These are phyloP conservation scores for Listronotus oregonensis DNA, from an alignment of 1,140 invertebrate species.

Conservation along the genomic window DNA sequence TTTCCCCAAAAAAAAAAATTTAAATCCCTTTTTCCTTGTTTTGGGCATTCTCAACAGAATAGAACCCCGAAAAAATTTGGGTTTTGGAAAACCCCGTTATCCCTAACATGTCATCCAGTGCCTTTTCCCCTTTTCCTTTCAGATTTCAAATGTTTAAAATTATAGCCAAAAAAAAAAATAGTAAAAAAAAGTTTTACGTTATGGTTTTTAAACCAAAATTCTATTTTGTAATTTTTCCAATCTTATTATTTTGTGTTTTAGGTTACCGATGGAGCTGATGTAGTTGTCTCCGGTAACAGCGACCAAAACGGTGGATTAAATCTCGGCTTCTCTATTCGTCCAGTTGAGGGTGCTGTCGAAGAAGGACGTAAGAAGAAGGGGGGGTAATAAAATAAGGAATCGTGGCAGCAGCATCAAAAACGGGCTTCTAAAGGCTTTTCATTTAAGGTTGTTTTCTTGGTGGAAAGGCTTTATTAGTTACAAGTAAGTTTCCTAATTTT, in stretches of 20 bases:
- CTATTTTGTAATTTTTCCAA: no score
- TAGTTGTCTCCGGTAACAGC: conserved; percentile 71
- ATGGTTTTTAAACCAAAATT: no score
- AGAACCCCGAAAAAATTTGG: no score
- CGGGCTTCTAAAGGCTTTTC: conserved; percentile 77
- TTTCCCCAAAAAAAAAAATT: no score
- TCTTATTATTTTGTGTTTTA: conserved; percentile 31
- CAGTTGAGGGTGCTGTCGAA: conserved; percentile 55
- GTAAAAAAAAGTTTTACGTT: no score
- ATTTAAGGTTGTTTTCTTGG: conserved; percentile 80
- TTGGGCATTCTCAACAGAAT: no score
- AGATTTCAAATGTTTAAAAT: no score
- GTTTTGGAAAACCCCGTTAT: no score
- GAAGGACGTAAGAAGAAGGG: conserved; percentile 67
- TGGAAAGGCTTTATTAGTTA: conserved; percentile 82
- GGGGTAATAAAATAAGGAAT: conserved; percentile 74
- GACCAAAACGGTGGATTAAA: conserved; percentile 73
- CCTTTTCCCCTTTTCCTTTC: no score
- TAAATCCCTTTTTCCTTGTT: no score
- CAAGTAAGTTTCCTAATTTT: conserved; percentile 59
- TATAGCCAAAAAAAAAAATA: no score
- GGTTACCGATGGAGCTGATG: conserved; percentile 74
- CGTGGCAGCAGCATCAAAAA: conserved; percentile 78
- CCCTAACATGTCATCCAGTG: no score
- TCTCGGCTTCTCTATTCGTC: conserved; percentile 72